A percentile compares a stretch with the other conserved stretches of the same genome.
These are phyloP conservation scores for Eunapius fragilis DNA, from an alignment of 37 sponge, comb jelly and placozoan genomes.

Conservation along the genomic window DNA sequence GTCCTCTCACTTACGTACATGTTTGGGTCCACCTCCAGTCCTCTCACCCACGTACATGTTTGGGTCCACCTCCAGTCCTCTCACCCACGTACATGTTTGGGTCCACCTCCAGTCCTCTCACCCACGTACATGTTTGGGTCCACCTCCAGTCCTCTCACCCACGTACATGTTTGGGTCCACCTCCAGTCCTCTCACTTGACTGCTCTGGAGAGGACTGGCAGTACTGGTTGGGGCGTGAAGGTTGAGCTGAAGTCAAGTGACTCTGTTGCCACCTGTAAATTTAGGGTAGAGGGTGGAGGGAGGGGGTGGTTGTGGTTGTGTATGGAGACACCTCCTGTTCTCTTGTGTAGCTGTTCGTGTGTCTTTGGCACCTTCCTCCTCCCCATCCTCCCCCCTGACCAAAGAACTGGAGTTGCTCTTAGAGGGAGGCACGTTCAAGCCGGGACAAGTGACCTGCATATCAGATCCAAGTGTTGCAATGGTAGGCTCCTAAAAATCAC, in stretches of 20 bases:
- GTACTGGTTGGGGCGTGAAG: neutral
- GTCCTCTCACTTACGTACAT: no score
- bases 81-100: no score
- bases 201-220: neutral
- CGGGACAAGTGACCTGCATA: neutral
- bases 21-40: no score
- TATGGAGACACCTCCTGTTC: no score
- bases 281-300: neutral
- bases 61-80: no score
- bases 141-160: no score
- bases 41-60: no score
- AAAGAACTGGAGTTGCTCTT: neutral
- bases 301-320: no score
- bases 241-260: neutral
- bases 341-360: neutral
- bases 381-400: neutral
- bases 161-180: no score
- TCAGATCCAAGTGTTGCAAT: neutral
- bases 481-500: no score
- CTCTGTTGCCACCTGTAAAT: neutral
- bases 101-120: no score
- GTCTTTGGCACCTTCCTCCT: neutral
- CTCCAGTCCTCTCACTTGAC: neutral
- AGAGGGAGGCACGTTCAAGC: neutral
- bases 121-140: no score